Percentiles rank a stretch among this genome's conserved stretches.
Conservation (phyloP, 37 sponge, comb jelly and placozoan genomes). For the Theonella swinhoei region DNA sequence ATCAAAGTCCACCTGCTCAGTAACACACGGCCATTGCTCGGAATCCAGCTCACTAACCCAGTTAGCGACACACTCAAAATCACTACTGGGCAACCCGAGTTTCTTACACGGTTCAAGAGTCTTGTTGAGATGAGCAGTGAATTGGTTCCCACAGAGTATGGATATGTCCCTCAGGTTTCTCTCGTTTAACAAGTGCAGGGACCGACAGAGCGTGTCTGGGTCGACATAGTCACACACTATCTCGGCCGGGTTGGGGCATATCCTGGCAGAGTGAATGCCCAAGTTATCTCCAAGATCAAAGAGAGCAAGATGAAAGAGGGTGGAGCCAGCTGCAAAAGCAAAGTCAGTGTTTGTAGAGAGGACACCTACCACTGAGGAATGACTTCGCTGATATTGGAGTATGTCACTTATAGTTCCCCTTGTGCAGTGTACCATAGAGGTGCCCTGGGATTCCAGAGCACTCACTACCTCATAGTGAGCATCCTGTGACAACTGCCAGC, state of each 20-base stretch:
- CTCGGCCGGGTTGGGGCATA: slow-evolving; percentile 1
- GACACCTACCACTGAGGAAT: slow-evolving; percentile 46
- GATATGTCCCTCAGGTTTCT: slow-evolving; percentile 47
- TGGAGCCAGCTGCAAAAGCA: slow-evolving; percentile 31
- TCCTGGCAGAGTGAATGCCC: neutral
- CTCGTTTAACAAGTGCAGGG: slow-evolving; percentile 2
- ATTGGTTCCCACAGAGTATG: slow-evolving; percentile 63
- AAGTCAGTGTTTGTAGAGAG: slow-evolving; percentile 60
- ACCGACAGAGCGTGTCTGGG: slow-evolving; percentile 6
- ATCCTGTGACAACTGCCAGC: slow-evolving; percentile 7
- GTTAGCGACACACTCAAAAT: neutral
- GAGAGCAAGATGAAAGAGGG: slow-evolving; percentile 20
- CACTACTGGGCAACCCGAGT: neutral
- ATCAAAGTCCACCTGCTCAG: neutral
- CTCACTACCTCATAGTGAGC: neutral
- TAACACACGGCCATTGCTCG: neutral
- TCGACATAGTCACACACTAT: slow-evolving; percentile 12
- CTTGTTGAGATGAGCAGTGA: slow-evolving; percentile 6
- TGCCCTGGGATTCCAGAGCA: slow-evolving; percentile 6
- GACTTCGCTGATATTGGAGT: neutral
- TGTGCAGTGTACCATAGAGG: slow-evolving; percentile 25
- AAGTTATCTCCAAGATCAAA: slow-evolving; percentile 41
- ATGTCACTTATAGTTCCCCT: slow-evolving; percentile 30
- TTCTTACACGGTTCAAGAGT: neutral
- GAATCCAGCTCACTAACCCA: neutral